Evolutionary conservation across 1,140 invertebrate species (phyloP), one percentile per base, ranked within the genome.

Genomic region (Marisa cornuarietis): DNA sequence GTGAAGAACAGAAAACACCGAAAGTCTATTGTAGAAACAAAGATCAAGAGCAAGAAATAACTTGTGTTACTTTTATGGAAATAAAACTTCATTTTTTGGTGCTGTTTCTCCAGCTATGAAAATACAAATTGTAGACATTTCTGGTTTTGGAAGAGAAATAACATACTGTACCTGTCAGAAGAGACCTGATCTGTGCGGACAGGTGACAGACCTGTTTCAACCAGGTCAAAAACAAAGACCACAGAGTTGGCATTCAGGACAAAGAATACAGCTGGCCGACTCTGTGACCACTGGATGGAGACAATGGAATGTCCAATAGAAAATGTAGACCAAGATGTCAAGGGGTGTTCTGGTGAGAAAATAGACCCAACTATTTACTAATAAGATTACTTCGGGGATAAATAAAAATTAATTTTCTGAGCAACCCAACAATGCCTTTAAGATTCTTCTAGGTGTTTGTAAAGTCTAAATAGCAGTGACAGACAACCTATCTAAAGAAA

Each of bases 211-310:
- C 92, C 90, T 76, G 90, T 88, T 82, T 91, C 92, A 31, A 93
- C 82, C 84, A 94, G 90, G 85, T 94, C 92, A 93, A 93, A 94
- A 51, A 93, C 86, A 82, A 93, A 91, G 76, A 94, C 89, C 72
- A 91, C 92, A 49, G 92, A 92, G 71, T 90, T 83, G 71, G 90
- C 84, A 84, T 94, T 93, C n/a, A 94, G 79, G 51, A 92, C 91
- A 83, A 92, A 94, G 83, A 94, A 91, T 20, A 92, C 92, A 80
- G 92, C 91, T 20, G 93, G 93, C 61, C 93, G 92, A 42, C 92
- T 92, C 58, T 90, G 91, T 13, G 93, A 94, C 93, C 93, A 94
- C 79, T 92, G 91, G 24, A 94, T 85, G 58, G 84, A 87, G 82
- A 86, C 89, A 24, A 94, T 90, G 0, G 89, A 79, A 16, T 86